Conservation (phyloP, 2,113 vertebrate species). For the Cheirogaleus medius region DNA sequence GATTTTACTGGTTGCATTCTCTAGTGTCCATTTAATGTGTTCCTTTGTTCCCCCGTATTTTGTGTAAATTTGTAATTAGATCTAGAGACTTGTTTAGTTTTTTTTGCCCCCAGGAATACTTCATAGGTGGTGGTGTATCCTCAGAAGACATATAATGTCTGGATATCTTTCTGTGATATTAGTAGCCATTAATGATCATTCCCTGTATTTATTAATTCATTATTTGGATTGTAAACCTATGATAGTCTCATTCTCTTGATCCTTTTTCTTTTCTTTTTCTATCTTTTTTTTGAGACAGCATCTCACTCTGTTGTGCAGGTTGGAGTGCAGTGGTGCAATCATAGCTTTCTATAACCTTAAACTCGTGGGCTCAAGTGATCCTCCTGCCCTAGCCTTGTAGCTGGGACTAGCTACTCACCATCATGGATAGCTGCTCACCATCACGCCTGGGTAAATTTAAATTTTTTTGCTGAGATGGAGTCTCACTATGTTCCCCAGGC, state of each 20-base stretch:
- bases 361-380: no score
- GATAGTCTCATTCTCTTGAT: neutral
- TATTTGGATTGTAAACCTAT: neutral
- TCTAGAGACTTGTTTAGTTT: neutral
- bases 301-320: no score
- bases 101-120: neutral
- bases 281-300: no score
- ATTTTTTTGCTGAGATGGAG: no score
- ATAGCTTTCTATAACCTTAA: no score
- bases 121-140: neutral
- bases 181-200: neutral
- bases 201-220: neutral
- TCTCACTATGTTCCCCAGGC: no score
- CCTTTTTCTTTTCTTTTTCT: neutral
- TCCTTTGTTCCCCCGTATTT: neutral
- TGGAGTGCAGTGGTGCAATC: no score
- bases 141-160: neutral
- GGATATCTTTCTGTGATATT: neutral
- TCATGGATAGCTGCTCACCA: no score
- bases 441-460: no score
- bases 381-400: no score
- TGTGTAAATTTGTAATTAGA: slow-evolving; percentile 16
- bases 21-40: neutral
- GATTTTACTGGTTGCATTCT: neutral
- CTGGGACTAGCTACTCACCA: no score